These are phyloP conservation scores for Agrypnus murinus DNA, from an alignment of 2,888 invertebrate genomes.

Conservation along the genomic window DNA sequence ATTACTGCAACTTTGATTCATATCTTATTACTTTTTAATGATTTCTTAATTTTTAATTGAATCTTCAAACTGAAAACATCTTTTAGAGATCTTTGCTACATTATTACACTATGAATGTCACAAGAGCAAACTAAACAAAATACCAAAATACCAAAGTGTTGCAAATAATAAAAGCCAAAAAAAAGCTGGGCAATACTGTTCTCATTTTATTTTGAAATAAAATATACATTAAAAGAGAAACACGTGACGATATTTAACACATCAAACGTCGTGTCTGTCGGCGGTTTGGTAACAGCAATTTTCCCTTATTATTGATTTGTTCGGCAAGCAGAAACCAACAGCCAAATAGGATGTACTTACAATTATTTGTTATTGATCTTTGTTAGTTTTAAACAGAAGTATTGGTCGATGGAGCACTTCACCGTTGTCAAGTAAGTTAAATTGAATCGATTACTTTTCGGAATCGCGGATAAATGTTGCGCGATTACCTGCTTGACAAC, in stretches of 20 bases:
- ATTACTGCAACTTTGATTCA: no score
- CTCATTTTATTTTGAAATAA: conserved; percentile 14
- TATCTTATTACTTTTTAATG: no score
- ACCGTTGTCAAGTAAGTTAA: conserved; percentile 27
- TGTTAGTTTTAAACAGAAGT: not conserved
- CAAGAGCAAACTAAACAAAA: no score
- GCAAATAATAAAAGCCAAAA: no score
- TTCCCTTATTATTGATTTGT: conserved; percentile 24
- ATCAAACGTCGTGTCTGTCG: not conserved
- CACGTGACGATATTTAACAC: conserved; percentile 16
- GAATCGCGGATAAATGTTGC: not conserved
- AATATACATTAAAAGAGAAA: conserved; percentile 10
- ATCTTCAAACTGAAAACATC: no score
- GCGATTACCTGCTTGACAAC: conserved; percentile 29
- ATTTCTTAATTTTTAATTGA: no score
- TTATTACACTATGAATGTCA: no score
- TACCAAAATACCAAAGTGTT: no score
- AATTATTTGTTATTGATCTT: not conserved
- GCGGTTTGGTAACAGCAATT: conserved; percentile 1
- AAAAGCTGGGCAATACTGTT: not conserved
- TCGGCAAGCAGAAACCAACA: conserved; percentile 12
- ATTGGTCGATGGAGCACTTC: conserved; percentile 18
- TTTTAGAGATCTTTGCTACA: no score
- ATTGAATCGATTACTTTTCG: not conserved
- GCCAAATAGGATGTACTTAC: conserved; percentile 3